These are phyloP conservation scores for Pseudolaguvia tuberculata DNA, from an alignment of 2,113 vertebrate species.

Conservation along the genomic window DNA sequence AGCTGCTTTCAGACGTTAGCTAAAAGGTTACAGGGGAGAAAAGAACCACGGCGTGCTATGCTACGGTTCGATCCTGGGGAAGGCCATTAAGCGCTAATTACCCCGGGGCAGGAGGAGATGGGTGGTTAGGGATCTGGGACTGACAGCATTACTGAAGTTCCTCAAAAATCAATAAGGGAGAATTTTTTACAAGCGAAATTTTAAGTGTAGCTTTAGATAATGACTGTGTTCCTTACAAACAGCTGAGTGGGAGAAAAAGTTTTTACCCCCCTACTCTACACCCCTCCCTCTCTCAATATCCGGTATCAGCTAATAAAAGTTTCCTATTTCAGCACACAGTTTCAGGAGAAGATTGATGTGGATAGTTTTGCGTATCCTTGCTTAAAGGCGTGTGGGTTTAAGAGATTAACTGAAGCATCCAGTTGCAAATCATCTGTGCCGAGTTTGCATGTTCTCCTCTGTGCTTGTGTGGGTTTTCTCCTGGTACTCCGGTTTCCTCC, in stretches of 20 bases:
- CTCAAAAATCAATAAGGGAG: neutral
- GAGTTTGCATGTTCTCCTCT: too few species aligned
- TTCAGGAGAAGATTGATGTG: neutral
- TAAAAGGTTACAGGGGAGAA: neutral
- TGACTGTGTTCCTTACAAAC: neutral
- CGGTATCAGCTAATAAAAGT: neutral
- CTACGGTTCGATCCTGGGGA: neutral
- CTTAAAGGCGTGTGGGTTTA: neutral
- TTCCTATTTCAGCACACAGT: neutral
- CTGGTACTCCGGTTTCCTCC: too few species aligned
- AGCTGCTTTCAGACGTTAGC: constrained; percentile 3
- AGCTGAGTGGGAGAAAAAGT: neutral
- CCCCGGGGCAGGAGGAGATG: neutral
- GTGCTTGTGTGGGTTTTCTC: too few species aligned
- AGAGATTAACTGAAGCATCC: neutral
- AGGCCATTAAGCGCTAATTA: constrained; percentile 8
- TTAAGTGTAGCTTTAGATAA: neutral
- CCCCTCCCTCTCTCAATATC: neutral
- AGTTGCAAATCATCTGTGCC: neutral
- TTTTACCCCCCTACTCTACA: too few species aligned
- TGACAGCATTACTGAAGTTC: neutral
- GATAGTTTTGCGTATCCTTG: neutral
- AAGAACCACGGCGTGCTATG: neutral
- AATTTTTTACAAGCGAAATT: neutral
- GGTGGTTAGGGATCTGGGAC: neutral